Conservation (phyloP, 1,140 invertebrate species). For the Carcinoscorpius rotundicauda region DNA sequence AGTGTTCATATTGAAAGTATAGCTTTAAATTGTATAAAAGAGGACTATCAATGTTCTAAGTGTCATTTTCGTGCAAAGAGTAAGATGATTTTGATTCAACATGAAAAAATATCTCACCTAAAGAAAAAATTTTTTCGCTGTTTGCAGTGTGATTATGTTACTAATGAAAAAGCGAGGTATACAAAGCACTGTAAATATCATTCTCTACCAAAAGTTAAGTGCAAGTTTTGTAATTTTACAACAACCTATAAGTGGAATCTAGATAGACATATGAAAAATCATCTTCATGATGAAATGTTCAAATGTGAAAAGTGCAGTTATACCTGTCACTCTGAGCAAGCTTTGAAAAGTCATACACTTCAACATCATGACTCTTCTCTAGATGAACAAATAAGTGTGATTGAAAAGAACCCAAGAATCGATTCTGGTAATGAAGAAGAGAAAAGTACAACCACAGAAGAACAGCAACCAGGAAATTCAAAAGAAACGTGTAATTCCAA, state of each 20-base stretch:
- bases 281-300: slow-evolving; percentile 59
- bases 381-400: slow-evolving; percentile 4
- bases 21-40: no score
- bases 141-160: slow-evolving; percentile 76
- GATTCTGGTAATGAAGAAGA: neutral
- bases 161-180: slow-evolving; percentile 74
- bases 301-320: slow-evolving; percentile 81
- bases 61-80: slow-evolving; percentile 31
- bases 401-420: slow-evolving; percentile 5
- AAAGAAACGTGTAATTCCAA: slow-evolving; percentile 11
- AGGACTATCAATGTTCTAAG: no score
- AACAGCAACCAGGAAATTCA: neutral
- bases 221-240: slow-evolving; percentile 79
- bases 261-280: slow-evolving; percentile 83
- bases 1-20: no score
- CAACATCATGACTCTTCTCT: slow-evolving; percentile 30
- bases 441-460: slow-evolving; percentile 5
- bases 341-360: slow-evolving; percentile 78
- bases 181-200: slow-evolving; percentile 91
- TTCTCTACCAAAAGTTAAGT: slow-evolving; percentile 86
- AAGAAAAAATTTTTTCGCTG: slow-evolving; percentile 61
- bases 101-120: slow-evolving; percentile 38
- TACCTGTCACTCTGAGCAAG: slow-evolving; percentile 81
- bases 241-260: slow-evolving; percentile 88
- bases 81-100: slow-evolving; percentile 30